These are phyloP conservation scores for Zaprionus africanus DNA, from an alignment of 1,140 invertebrate genomes.

Conservation along the genomic window DNA sequence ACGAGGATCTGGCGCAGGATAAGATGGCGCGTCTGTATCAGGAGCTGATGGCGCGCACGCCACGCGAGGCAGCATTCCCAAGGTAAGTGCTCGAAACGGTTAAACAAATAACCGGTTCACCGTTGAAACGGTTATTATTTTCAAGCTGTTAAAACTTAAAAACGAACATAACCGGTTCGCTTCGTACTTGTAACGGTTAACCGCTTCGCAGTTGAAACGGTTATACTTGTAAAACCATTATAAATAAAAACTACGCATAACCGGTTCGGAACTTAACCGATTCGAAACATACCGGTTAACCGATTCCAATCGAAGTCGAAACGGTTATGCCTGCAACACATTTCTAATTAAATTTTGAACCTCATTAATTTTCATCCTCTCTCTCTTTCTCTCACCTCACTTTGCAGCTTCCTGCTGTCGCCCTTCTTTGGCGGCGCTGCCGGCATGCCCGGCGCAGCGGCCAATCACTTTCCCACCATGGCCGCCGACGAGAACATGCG, in stretches of 20 bases:
- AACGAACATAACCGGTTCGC: not conserved
- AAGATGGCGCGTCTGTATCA: constrained; percentile 98
- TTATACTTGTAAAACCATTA: not conserved
- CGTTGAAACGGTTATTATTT: not conserved
- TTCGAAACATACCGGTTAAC: not conserved
- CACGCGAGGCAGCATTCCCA: constrained; percentile 89
- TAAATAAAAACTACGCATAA: not conserved
- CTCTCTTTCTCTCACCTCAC: not conserved
- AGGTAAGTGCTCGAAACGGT: constrained; percentile 85
- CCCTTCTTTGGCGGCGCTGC: constrained; percentile 90
- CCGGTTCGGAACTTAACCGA: not conserved
- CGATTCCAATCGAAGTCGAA: not conserved
- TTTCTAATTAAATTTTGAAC: not conserved
- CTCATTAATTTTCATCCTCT: not conserved
- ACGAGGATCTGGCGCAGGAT: constrained; percentile 98
- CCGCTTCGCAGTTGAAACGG: not conserved
- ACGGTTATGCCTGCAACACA: not conserved
- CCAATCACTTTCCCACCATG: constrained; percentile 85
- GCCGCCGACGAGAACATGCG: constrained; percentile 91
- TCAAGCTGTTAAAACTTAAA: too few relatives aligned
- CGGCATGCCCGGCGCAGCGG: constrained; percentile 86
- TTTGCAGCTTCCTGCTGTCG: constrained; percentile 90
- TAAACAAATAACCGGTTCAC: not conserved
- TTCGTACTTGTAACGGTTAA: not conserved
- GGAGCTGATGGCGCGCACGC: constrained; percentile 93